Evolutionary conservation across 1,140 invertebrate species (phyloP).

Genomic region (Caenorhabditis tropicalis): DNA sequence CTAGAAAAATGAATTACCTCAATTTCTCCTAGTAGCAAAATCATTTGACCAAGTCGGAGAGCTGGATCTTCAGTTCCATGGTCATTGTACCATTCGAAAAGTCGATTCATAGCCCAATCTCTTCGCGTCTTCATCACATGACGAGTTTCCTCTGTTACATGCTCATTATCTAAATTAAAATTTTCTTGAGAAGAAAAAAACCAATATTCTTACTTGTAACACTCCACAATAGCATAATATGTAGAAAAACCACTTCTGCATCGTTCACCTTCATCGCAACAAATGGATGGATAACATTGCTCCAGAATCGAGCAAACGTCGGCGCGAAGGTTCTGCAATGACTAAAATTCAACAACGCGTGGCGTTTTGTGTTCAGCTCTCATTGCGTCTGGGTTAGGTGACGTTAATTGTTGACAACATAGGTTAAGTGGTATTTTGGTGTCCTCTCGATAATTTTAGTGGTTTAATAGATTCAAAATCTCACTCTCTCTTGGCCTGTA

Average conservation of each 20-base stretch:
- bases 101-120: constrained; percentile 50
- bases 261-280: constrained; percentile 52
- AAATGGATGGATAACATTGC: constrained; percentile 54
- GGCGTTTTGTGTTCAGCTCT: background rate
- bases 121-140: constrained; percentile 39
- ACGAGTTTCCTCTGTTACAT: background rate
- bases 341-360: constrained; percentile 21
- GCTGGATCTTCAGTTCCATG: constrained; percentile 21
- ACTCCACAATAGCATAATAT: constrained; percentile 55
- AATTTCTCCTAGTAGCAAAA: constrained; percentile 47
- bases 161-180: constrained; percentile 19
- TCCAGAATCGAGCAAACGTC: constrained; percentile 56
- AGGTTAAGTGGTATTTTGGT: constrained; percentile 8
- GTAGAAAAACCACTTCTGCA: constrained; percentile 57
- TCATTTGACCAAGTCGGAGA: constrained; percentile 51
- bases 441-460: background rate
- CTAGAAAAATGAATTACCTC: constrained; percentile 40
- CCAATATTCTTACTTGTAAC: constrained; percentile 14
- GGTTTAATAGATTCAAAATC: background rate
- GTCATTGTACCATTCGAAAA: constrained; percentile 49
- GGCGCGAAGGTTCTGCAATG: constrained; percentile 53
- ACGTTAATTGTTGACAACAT: constrained; percentile 19
- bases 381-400: constrained; percentile 20
- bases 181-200: background rate
- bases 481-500: constrained; percentile 54